These are phyloP conservation scores for Alviniconcha strummeri DNA, from an alignment of 2,888 invertebrate species.

Conservation along the genomic window DNA sequence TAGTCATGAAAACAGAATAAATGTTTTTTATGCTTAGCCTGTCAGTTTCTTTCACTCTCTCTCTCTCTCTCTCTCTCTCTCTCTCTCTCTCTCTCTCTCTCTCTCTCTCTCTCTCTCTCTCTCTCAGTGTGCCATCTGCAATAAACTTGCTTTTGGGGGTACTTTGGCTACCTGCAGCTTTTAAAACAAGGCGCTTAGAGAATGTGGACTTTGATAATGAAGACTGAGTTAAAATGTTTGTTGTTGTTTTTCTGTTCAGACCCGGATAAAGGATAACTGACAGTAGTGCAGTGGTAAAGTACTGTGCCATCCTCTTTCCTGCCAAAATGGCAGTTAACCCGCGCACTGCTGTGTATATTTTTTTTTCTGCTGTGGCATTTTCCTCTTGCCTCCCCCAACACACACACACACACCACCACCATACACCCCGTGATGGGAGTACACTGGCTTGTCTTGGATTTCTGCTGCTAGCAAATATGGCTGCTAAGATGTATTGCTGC, in stretches of 20 bases:
- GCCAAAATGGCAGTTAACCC: neutral
- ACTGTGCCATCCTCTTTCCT: neutral
- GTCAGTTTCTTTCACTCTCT: neutral
- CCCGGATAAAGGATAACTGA: conserved; percentile 12
- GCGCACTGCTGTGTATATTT: conserved; percentile 1
- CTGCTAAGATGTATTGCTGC: neutral
- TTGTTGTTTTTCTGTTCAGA: conserved; percentile 10
- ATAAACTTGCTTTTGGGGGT: neutral
- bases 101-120: neutral
- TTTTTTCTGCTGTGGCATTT: conserved; percentile 2
- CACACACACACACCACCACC: neutral
- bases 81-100: neutral
- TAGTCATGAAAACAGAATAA: neutral
- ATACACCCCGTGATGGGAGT: neutral
- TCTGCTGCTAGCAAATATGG: neutral
- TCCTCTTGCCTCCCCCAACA: neutral
- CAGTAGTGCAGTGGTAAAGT: neutral
- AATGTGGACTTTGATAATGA: no score
- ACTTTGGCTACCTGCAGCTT: no score
- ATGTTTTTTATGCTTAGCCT: no score
- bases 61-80: neutral
- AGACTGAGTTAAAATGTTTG: neutral
- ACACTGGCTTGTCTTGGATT: neutral
- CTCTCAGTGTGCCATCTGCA: neutral
- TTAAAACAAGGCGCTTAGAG: no score